Evolutionary conservation across 2,797 vertebrate genomes (phyloP), one percentile per base, ranked within the genome.

Genomic region (Hypotaenidia philippensis): DNA sequence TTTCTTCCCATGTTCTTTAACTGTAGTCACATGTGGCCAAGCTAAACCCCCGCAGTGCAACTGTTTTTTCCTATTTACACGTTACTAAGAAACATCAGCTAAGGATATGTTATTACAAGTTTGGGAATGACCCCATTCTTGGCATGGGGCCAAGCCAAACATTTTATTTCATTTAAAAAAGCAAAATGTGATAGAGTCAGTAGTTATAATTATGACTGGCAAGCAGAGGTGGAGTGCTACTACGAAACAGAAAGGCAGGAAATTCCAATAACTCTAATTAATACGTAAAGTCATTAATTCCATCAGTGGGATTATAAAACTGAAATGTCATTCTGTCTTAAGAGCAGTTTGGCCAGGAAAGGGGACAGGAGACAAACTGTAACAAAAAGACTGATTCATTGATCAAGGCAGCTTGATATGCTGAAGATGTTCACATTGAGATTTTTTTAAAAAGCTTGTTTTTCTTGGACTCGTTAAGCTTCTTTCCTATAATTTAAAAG

Each of bases 11-110:
- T 95, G 79, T 95, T 97, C 90, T 93, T 91, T 87, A 93, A 69
- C 84, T 90, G 90, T 90, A 94, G 89, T 95, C 91, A 90, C 90
- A 95, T 87, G 93, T 96, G 94, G 93, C 96, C 93, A 94, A 88
- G 87, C 74, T 83, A 98, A 98, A 97, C 96, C 94, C 83, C 96
- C 18, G 1, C 92, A 96, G 96, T 90, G 90, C 68, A 95, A 97
- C 94, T 97, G 97, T 98, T 98, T 98, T 97, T 97, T 98, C 97
- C 97, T 98, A 98, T 97, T 98, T 98, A 97, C 95, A 91, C 70
- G 97, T 98, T 97, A 97, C 97, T 97, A 97, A 97, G 97, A 94
- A 95, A 98, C 97, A 95, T 91, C 97, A 96, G 97, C 95, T 89
- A 96, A 97, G 93, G 95, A 93, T 82, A 97, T 97, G 86, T 95